These are phyloP conservation scores for Dexiosoma caninum DNA, from an alignment of 2,888 invertebrate genomes.

Conservation along the genomic window DNA sequence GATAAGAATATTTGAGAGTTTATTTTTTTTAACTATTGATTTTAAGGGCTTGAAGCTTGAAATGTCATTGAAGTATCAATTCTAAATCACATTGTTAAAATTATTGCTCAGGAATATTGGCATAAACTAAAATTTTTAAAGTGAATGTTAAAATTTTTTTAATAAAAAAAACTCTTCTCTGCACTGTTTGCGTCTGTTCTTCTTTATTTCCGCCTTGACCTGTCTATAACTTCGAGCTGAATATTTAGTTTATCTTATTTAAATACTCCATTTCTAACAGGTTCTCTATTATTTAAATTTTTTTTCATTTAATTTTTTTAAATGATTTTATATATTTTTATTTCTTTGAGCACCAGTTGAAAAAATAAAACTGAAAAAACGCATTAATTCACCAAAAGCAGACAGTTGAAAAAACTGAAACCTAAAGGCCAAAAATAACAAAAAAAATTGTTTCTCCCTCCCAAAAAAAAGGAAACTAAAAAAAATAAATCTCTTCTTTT, in stretches of 20 bases:
- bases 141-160: no score
- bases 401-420: constrained; percentile 50
- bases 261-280: constrained; percentile 6
- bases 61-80: no score
- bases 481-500: constrained; percentile 7
- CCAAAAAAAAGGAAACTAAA: not conserved
- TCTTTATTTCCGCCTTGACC: not conserved
- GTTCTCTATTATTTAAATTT: constrained; percentile 11
- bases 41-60: no score
- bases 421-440: constrained; percentile 62
- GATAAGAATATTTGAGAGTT: no score
- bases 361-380: constrained; percentile 29
- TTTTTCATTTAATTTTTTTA: not conserved
- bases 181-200: not conserved
- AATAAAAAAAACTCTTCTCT: no score
- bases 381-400: constrained; percentile 61
- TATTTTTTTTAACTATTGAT: no score
- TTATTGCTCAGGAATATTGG: no score
- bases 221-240: not conserved
- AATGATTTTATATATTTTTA: constrained; percentile 12
- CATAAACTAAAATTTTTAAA: no score
- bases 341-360: constrained; percentile 10
- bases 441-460: constrained; percentile 10
- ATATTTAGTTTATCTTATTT: constrained; percentile 15
- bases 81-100: no score